A percentile compares a stretch with the other conserved stretches of the same genome.
Conservation (phyloP, 2,888 invertebrate species). For the Anthophora plumipes region DNA sequence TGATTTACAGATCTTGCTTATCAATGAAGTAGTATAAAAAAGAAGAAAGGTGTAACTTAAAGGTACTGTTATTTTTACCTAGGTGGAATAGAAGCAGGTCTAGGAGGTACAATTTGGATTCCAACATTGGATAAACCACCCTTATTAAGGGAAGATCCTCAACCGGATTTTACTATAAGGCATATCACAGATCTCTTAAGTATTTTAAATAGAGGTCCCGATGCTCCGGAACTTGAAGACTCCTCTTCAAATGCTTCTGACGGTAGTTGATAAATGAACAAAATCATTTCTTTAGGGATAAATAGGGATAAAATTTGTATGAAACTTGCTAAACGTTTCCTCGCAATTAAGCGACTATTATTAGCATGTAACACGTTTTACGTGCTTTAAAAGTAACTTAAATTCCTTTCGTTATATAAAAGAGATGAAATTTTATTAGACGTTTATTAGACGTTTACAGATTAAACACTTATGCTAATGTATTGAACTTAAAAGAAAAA, state of each 20-base stretch:
- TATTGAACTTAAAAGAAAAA: neutral
- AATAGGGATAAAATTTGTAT: conserved; percentile 11
- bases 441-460: no score
- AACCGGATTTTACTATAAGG: conserved; percentile 89
- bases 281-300: conserved; percentile 4
- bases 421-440: conserved; percentile 18
- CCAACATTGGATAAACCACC: conserved; percentile 85
- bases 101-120: conserved; percentile 93
- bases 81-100: conserved; percentile 91
- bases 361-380: conserved; percentile 23
- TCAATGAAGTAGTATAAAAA: neutral
- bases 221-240: conserved; percentile 85
- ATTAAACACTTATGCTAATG: neutral
- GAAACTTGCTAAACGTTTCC: conserved; percentile 9
- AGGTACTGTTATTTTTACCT: conserved; percentile 6
- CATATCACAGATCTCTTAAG: conserved; percentile 88
- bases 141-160: conserved; percentile 83
- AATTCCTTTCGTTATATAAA: conserved; percentile 16
- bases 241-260: conserved; percentile 84
- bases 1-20: neutral
- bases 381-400: conserved; percentile 24
- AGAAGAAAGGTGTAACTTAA: neutral
- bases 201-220: conserved; percentile 85
- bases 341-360: conserved; percentile 6
- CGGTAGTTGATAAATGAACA: conserved; percentile 84